Base-by-base conservation (phyloP, 1,140 invertebrate genomes). In the Drosophila bifasciata region DNA sequence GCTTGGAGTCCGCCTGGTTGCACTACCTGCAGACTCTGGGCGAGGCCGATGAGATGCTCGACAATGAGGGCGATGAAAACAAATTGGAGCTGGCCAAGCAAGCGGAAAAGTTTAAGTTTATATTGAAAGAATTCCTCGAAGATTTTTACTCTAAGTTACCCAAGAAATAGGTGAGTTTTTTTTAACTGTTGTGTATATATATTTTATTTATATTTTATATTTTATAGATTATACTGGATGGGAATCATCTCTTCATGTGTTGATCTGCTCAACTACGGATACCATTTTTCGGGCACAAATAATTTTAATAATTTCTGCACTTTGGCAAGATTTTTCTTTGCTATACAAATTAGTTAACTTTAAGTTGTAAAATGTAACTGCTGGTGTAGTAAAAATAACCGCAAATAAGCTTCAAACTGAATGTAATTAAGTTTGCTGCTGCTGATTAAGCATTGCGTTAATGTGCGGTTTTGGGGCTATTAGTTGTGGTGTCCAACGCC, bases 31-130 rank as follows among this genome's bases (percentile, higher is more conserved):
- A 91, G 16, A 73, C 68, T 2, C 43, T 91, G 15, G 43, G 13
- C 3, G 84, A 91, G 7, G 88, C 90, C 0, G 74, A 90, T 23
- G 90, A 90, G 48, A 84, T 91, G 90, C 28, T 91, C 6, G 90
- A 91, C 15, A 84, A 79, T 3, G 89, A 91, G 2, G 52, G 39
- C 0, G 60, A 79, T 25, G 79, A 90, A 17, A 69, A 74, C 23
- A 79, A 88, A 32, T 23, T 53, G 5, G 46, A 46, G 3, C 28
- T 91, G 39, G 48, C 72, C 1, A 57, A 53, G 9, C 88, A 90
- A 32, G 68, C 68, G 0, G 78, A 91, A 5, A 89, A 84, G 40
- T 91, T 90, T 7, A 79, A 62, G 25, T 40, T 69, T 8, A 78
- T 89, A 6, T 44, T 91, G 0, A 91, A 81, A 23, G 80, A 89